phyloP scores from a whole-genome alignment of 1,140 invertebrate genomes.

The Marisa cornuarietis region DNA sequence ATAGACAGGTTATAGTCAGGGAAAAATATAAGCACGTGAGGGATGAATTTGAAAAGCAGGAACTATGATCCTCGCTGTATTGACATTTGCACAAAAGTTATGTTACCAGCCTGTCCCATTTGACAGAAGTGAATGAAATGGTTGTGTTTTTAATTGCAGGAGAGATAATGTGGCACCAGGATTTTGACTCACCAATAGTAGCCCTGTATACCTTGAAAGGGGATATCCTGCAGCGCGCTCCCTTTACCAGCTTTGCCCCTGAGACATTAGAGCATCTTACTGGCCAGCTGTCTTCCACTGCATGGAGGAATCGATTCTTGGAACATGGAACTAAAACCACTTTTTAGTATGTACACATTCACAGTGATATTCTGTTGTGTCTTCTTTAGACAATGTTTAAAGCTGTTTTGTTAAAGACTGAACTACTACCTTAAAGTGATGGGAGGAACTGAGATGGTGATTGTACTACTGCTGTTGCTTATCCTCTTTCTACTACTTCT shows the following conservation, averaged over 20 bases:
- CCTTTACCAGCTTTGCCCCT: slow-evolving; percentile 88
- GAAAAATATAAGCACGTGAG: no score
- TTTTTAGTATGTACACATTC: slow-evolving; percentile 54
- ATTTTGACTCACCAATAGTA: slow-evolving; percentile 89
- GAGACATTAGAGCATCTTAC: slow-evolving; percentile 82
- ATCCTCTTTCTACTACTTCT: no score
- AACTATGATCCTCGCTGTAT: no score
- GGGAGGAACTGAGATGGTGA: neutral
- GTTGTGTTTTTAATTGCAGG: slow-evolving; percentile 65
- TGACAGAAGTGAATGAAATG: no score
- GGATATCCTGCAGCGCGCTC: slow-evolving; percentile 82
- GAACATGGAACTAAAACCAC: slow-evolving; percentile 53
- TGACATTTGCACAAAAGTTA: no score
- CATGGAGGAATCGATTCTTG: slow-evolving; percentile 58
- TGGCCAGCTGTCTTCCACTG: slow-evolving; percentile 54
- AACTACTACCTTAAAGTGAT: neutral
- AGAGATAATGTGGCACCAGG: slow-evolving; percentile 83
- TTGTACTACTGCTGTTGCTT: no score
- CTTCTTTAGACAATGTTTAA: neutral
- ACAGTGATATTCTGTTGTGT: neutral
- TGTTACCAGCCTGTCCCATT: no score
- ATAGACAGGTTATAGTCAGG: no score
- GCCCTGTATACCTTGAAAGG: slow-evolving; percentile 85
- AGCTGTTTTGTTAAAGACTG: neutral
- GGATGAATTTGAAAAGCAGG: no score